Evolutionary conservation across 2,113 vertebrate species (phyloP), one percentile per base, ranked within the genome.

Genomic region (Triplophysa siluroides): DNA sequence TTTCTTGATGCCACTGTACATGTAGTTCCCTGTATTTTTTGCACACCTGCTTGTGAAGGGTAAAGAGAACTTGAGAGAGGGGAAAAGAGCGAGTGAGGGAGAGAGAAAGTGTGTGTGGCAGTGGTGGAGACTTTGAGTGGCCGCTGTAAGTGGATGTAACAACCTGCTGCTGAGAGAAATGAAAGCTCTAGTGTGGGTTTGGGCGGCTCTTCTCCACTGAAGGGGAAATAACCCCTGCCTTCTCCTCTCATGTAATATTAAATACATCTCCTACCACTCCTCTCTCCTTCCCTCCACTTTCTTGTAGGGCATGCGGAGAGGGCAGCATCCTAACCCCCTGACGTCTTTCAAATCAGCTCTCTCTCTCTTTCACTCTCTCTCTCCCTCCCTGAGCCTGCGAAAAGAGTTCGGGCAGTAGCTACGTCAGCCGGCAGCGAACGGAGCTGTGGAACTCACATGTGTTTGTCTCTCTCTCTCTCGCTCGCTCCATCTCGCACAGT

Each of bases 161-260:
- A 85, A 81, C 79, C 75, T 83, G 64, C 71, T 16, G 54, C 56
- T 65, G 81, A 78, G 71, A 73, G 47, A 79, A 81, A 84, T 64
- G 70, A 78, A 79, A 84, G 72, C 64, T 71, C 62, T 78, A 26
- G 13, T 75, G 76, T 43, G 78, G 72, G n/a, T 79, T 54, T 52
- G 69, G 65, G 79, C 79, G 69, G 76, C 75, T 86, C 85, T 83
- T 71, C 62, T 82, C 83, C 88, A 90, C 87, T 88, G 87, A 91
- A 76, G 89, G 81, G 90, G 87, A 92, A 93, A 90, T 92, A 92
- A 93, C 92, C 87, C 86, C 87, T 87, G 85, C 78, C 87, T 88
- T 88, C 88, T 89, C 88, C 87, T 79, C 88, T 93, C 89, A 91
- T 97, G 94, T 96, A 97, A 95, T 96, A 98, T 97, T 96, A 95